These are phyloP conservation scores for Drosophila multiciliata DNA, from an alignment of 2,888 invertebrate genomes.

Conservation along the genomic window DNA sequence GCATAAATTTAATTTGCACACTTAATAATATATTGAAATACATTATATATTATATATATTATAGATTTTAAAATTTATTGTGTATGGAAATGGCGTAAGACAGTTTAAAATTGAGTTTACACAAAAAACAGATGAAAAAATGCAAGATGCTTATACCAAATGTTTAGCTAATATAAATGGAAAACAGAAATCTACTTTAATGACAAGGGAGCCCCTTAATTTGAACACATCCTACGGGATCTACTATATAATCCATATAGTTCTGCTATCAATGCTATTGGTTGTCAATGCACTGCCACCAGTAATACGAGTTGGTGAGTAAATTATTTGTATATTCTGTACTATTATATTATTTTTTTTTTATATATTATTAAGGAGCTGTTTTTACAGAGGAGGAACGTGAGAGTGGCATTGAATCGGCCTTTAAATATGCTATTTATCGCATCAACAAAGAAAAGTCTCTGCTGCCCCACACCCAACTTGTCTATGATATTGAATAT, in stretches of 20 bases:
- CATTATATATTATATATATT: background rate
- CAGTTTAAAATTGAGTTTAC: background rate
- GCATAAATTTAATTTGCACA: conserved; percentile 7
- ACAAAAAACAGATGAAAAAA: conserved; percentile 1
- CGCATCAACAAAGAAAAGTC: conserved; percentile 95
- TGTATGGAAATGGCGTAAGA: background rate
- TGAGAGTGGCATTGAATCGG: conserved; percentile 93
- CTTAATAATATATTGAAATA: background rate
- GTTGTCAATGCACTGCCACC: conserved; percentile 87
- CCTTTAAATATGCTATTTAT: conserved; percentile 97
- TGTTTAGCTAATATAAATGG: conserved; percentile 13
- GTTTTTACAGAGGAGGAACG: conserved; percentile 96
- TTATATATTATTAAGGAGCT: conserved; percentile 88
- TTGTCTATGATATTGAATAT: conserved; percentile 97
- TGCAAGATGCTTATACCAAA: conserved; percentile 16
- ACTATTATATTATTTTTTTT: background rate
- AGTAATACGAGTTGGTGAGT: conserved; percentile 88
- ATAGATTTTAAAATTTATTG: background rate
- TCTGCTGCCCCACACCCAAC: conserved; percentile 93
- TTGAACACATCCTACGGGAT: conserved; percentile 24
- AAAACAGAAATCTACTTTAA: conserved; percentile 3
- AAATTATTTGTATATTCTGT: background rate
- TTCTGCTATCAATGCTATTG: conserved; percentile 52
- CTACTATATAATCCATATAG: conserved; percentile 15
- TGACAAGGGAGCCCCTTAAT: conserved; percentile 6